phyloP scores from a whole-genome alignment of 2,888 invertebrate genomes.

The Escarpia spicata region DNA sequence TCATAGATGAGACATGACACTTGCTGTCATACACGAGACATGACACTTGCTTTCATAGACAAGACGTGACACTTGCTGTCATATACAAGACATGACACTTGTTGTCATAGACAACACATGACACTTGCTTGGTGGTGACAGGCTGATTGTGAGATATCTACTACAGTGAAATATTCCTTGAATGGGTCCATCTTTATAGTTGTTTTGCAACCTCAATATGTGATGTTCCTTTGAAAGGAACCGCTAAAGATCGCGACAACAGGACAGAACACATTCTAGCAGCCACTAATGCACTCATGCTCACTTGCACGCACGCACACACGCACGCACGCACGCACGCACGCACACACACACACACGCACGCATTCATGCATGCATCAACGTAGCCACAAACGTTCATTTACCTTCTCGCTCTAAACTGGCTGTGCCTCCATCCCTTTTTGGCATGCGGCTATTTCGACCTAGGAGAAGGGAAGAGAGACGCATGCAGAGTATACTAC shows the following conservation, averaged over 20 bases:
- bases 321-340: not conserved
- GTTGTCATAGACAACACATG: too few species aligned
- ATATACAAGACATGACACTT: too few species aligned
- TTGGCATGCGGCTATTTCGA: not conserved
- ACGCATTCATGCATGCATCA: too few species aligned
- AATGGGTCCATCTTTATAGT: not conserved
- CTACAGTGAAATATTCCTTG: not conserved
- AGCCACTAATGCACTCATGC: not conserved
- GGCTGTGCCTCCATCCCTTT: not conserved
- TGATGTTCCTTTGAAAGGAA: not conserved
- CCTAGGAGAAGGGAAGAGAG: not conserved
- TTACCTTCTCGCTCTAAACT: not conserved
- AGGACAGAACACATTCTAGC: not conserved
- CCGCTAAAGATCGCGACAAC: not conserved
- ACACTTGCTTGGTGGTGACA: too few species aligned
- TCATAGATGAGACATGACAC: not conserved
- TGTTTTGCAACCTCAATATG: not conserved
- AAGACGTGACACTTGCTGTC: too few species aligned
- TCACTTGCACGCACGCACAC: too few species aligned
- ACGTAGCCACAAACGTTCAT: not conserved
- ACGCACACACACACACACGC: too few species aligned
- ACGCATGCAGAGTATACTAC: not conserved
- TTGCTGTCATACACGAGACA: not conserved
- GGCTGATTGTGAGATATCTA: not conserved
- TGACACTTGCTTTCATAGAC: not conserved